phyloP scores from a whole-genome alignment of 2,113 vertebrate species.

The Cyphomyrus discorhynchus region DNA sequence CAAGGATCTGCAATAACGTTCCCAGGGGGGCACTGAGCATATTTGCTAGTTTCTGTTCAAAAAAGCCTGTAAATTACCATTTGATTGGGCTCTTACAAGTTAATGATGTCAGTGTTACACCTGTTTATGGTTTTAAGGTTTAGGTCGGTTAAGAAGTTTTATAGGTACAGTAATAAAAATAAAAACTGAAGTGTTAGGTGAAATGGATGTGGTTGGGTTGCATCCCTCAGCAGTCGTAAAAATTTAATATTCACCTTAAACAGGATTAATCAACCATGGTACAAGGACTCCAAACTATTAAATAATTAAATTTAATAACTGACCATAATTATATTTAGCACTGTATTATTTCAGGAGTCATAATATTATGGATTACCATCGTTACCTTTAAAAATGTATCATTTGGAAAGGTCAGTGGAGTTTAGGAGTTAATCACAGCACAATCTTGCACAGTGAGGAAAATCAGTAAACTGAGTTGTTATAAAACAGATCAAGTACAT shows the following conservation, averaged over 20 bases:
- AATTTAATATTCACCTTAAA: neutral
- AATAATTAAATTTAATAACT: neutral
- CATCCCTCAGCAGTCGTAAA: neutral
- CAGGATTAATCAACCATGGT: neutral
- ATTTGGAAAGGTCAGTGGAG: neutral
- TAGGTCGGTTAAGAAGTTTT: neutral
- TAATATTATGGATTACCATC: neutral
- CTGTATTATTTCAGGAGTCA: neutral
- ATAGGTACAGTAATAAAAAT: slow-evolving; percentile 1
- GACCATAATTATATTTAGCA: neutral
- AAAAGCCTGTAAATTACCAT: neutral
- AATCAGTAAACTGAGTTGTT: neutral
- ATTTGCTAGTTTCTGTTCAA: neutral
- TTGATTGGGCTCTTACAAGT: neutral
- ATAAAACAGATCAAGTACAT: neutral
- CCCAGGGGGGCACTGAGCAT: neutral
- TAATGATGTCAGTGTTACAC: neutral
- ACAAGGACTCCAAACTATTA: neutral
- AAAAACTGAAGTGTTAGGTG: neutral
- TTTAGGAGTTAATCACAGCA: neutral
- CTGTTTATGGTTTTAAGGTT: neutral
- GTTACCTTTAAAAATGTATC: neutral
- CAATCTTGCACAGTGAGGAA: neutral
- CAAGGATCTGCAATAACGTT: neutral
- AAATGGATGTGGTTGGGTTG: neutral